Evolutionary conservation across 1,140 invertebrate genomes (phyloP), one percentile per base, ranked within the genome.

Genomic region (Andricus grossulariae): DNA sequence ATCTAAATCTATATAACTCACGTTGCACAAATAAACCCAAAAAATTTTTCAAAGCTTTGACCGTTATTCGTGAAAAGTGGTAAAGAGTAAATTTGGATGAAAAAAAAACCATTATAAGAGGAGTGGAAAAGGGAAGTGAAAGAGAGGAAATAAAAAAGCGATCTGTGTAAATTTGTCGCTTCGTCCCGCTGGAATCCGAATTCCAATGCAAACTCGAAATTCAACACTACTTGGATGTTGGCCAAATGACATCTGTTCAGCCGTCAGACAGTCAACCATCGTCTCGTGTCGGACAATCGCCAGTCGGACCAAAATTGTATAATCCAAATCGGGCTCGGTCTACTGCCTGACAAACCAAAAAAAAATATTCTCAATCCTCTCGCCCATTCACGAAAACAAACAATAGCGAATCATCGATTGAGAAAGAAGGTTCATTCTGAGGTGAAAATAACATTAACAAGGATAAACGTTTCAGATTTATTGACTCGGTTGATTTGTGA

Each of bases 181-280:
- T 74, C 66, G 72, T 80, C 80, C 21, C 82, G 57, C 75, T 80
- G 79, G 82, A 85, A 84, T 83, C 80, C 77, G 74, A 81, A 85
- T 82, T 80, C 73, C 77, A 39, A 83, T 82, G 83, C 82, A 85
- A 86, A 86, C 81, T 85, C 80, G 76, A 86, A 87, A 87, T 86
- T 83, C 80, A 84, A 86, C 84, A 83, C 86, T 85, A 83, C 78
- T 86, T 88, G 87, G 87, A 76, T 32, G 55, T 72, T 72, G 39
- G 85, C 87, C 87, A 88, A 82, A 80, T 80, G 85, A 85, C 82
- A 86, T 85, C 79, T 83, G 81, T 84, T 82, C 79, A 80, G 71
- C 78, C 75, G 82, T 80, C 76, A 74, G 80, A 83, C 76, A 77
- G 75, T 45, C 76, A 54, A 50, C 72, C 73, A 70, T 76, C 76